Percentiles rank a stretch among this genome's conserved stretches.
These are phyloP conservation scores for Physella acuta DNA, from an alignment of 1,140 invertebrate species.

Conservation along the genomic window DNA sequence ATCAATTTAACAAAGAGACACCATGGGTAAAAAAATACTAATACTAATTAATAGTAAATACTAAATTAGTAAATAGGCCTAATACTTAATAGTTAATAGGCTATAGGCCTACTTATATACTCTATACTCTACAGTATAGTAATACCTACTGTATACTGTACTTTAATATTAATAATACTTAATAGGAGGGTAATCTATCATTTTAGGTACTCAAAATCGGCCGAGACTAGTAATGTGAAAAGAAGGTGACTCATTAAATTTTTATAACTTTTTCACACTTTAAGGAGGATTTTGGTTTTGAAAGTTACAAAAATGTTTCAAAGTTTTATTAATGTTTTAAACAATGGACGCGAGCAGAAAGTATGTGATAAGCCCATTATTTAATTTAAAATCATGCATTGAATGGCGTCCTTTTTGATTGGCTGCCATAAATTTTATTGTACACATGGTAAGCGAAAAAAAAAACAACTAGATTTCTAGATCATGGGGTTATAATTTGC, in stretches of 20 bases:
- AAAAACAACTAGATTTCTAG: neutral
- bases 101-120: neutral
- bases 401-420: neutral
- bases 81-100: neutral
- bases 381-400: neutral
- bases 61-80: neutral
- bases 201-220: neutral
- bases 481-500: neutral
- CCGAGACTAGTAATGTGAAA: too few species aligned
- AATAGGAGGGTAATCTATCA: neutral
- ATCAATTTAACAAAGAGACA: constrained; percentile 38
- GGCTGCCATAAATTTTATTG: too few species aligned
- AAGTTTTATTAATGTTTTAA: neutral
- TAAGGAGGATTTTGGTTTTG: neutral
- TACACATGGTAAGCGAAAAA: too few species aligned
- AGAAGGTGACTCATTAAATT: too few species aligned
- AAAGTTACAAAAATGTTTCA: neutral
- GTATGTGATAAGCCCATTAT: neutral
- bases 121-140: neutral
- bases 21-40: constrained; percentile 43
- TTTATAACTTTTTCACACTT: too few species aligned
- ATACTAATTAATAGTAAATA: neutral
- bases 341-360: neutral
- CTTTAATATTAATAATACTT: neutral
- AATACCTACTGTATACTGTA: neutral